Conservation (phyloP, 2,888 invertebrate species). For the Dasypolia templi region DNA sequence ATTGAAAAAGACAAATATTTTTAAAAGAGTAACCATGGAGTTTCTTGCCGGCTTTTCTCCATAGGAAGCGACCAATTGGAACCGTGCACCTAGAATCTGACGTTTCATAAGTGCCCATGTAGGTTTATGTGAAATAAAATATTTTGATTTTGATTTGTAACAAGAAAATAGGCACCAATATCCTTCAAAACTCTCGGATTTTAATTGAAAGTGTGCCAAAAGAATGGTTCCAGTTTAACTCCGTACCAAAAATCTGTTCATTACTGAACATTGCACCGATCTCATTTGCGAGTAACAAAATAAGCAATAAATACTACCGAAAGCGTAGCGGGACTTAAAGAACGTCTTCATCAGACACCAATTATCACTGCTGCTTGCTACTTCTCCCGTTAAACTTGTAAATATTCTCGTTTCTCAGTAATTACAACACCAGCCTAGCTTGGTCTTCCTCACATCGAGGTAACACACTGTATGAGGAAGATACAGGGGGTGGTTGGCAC, state of each 20-base stretch:
- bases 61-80: too few relatives aligned
- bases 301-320: slow-evolving; percentile 56
- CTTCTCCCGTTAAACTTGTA: slow-evolving; percentile 70
- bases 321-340: slow-evolving; percentile 59
- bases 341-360: slow-evolving; percentile 67
- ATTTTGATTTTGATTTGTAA: too few relatives aligned
- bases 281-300: slow-evolving; percentile 48
- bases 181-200: too few relatives aligned
- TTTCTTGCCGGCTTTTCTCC: too few relatives aligned
- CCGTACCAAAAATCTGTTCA: slow-evolving; percentile 21
- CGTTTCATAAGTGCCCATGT: too few relatives aligned
- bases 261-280: slow-evolving; percentile 44
- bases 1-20: too few relatives aligned
- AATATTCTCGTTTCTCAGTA: slow-evolving; percentile 68
- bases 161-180: too few relatives aligned
- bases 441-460: slow-evolving; percentile 49
- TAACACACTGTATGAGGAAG: not conserved
- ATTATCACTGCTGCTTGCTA: slow-evolving; percentile 68
- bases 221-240: too few relatives aligned
- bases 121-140: too few relatives aligned
- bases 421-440: slow-evolving; percentile 62
- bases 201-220: too few relatives aligned
- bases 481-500: slow-evolving; percentile 2
- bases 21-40: too few relatives aligned
- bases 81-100: too few relatives aligned